A percentile compares a stretch with the other conserved stretches of the same genome.
Evolutionary conservation across 2,797 vertebrate species (phyloP).

Genomic region (Sebastes iracundus): DNA sequence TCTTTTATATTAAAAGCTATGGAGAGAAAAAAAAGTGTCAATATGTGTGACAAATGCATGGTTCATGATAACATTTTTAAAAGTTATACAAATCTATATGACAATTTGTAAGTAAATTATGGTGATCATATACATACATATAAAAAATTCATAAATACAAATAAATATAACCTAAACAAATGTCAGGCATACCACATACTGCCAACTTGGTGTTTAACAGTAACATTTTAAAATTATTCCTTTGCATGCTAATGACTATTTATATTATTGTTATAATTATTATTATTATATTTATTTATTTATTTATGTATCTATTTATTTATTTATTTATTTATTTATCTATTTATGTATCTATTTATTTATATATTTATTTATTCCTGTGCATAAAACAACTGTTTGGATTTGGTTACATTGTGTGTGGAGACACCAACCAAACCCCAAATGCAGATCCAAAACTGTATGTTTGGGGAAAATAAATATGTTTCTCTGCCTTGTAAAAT

Average conservation of each 20-base stretch:
- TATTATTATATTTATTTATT: too few species aligned
- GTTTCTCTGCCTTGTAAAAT: neutral
- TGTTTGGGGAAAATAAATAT: neutral
- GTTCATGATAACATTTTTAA: neutral
- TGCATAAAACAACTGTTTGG: neutral
- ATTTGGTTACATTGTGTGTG: neutral
- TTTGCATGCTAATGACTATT: neutral
- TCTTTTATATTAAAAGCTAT: neutral
- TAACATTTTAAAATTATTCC: neutral
- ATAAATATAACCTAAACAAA: neutral
- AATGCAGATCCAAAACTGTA: neutral
- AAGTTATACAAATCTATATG: neutral
- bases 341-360: too few species aligned
- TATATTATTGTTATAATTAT: too few species aligned
- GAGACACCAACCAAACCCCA: neutral
- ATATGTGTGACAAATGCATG: neutral
- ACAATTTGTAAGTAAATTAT: neutral
- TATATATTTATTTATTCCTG: neutral
- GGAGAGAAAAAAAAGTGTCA: neutral
- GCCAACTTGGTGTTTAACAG: too few species aligned
- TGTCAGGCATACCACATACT: neutral
- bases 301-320: too few species aligned
- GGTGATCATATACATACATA: too few species aligned
- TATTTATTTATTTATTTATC: too few species aligned
- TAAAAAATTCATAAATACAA: too few species aligned